Percentiles rank a stretch among this genome's conserved stretches.
These are phyloP conservation scores for Luehdorfia chinensis DNA, from an alignment of 1,140 invertebrate genomes.

Conservation along the genomic window DNA sequence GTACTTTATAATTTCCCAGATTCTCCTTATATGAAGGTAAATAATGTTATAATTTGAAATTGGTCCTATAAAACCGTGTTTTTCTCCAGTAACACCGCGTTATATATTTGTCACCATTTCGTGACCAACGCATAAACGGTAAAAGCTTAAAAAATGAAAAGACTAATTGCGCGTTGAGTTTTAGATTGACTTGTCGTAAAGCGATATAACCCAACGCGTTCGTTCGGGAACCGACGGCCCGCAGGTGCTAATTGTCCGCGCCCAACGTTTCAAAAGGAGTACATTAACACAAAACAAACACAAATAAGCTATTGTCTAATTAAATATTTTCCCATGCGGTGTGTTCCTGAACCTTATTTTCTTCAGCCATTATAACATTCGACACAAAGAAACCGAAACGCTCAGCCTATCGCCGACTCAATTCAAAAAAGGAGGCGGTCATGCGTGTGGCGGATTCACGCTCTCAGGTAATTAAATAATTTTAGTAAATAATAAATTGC, in stretches of 20 bases:
- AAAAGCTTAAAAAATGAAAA: constrained; percentile 10
- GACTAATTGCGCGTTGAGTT: constrained; percentile 40
- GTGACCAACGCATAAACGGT: constrained; percentile 7
- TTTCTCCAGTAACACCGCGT: too few species aligned
- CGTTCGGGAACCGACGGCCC: constrained; percentile 43
- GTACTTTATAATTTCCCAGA: too few species aligned
- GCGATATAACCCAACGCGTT: constrained; percentile 28
- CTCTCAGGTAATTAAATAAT: not conserved
- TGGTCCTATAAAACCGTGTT: too few species aligned
- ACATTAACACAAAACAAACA: constrained; percentile 74
- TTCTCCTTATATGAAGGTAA: too few species aligned
- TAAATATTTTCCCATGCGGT: constrained; percentile 71
- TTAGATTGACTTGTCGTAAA: constrained; percentile 62
- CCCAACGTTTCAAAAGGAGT: constrained; percentile 60
- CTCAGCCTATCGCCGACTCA: constrained; percentile 34
- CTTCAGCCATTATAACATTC: constrained; percentile 26
- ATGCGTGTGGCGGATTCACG: not conserved
- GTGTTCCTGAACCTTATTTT: constrained; percentile 32
- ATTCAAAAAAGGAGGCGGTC: constrained; percentile 37
- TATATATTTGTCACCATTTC: constrained; percentile 5
- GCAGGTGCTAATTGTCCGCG: constrained; percentile 64
- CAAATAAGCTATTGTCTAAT: constrained; percentile 74
- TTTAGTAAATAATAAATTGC: too few species aligned
- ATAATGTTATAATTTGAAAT: too few species aligned
- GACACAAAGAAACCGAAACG: constrained; percentile 55